Evolutionary conservation across 35 echinoderm and acorn worm genomes (phyloP), one percentile per base, ranked within the genome.

Genomic region (Chiridota heheva): DNA sequence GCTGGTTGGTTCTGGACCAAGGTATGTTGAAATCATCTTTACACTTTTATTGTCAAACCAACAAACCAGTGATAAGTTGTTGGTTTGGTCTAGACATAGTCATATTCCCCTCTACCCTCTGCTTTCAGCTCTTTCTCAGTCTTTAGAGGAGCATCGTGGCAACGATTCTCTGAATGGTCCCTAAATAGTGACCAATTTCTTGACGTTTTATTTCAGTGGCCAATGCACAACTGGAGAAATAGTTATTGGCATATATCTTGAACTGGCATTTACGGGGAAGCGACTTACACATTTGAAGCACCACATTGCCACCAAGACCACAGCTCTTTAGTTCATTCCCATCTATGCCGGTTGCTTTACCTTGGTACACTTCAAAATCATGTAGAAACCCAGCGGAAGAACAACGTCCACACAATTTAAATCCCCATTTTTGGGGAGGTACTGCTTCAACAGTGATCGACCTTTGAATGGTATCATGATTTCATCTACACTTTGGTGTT

Each of bases 21-120:
- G 16, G 18, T 66, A 66, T 66, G 63, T 66, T 2, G 63, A 66
- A 3, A 66, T 27, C 1, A 66, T 2, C 28, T 27, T 66, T 5
- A 66, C 63, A 36, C 28, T 66, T 29, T 66, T 66, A 17, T 66
- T 66, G 63, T 66, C 63, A 66, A 34, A 66, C 63, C 63, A 66
- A 33, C 63, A 36, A 36, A 66, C 63, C 18, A 26, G 7, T 63
- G 7, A 7, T 29, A 63, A 27, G 25, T 10, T 63, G n/a, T n/a
- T n/a, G n/a, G n/a, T n/a, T n/a, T n/a, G n/a, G n/a, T n/a, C n/a
- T n/a, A n/a, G n/a, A n/a, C n/a, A n/a, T n/a, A n/a, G n/a, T n/a
- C n/a, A n/a, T n/a, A n/a, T n/a, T n/a, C n/a, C n/a, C n/a, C n/a
- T n/a, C n/a, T n/a, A n/a, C n/a, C n/a, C n/a, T n/a, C n/a, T n/a